A percentile compares a stretch with the other conserved stretches of the same genome.
Conservation (phyloP, 2,797 vertebrate species). For the Takifugu rubripes region DNA sequence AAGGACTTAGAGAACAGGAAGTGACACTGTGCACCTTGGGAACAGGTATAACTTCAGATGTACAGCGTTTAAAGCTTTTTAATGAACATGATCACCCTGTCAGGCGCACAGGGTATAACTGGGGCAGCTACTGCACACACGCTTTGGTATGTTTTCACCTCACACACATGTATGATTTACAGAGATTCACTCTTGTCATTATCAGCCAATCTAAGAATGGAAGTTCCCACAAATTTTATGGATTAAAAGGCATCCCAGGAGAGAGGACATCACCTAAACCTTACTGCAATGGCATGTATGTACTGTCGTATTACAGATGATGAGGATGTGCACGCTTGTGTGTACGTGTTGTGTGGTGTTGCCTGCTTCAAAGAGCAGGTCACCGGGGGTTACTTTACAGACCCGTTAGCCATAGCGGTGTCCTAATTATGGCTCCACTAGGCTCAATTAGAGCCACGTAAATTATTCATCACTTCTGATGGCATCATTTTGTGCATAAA, state of each 20-base stretch:
- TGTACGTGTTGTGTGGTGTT: slow-evolving; percentile 1
- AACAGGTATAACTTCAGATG: too few species aligned
- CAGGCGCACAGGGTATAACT: too few species aligned
- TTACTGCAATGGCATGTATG: background rate
- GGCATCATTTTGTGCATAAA: slow-evolving; percentile 5
- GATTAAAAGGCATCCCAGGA: too few species aligned
- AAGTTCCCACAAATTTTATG: background rate
- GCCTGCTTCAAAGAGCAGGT: slow-evolving; percentile 18
- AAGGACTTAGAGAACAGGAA: too few species aligned
- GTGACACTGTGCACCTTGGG: too few species aligned
- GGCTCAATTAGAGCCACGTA: slow-evolving; percentile 9
- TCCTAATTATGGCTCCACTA: slow-evolving; percentile 20
- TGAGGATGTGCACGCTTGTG: background rate
- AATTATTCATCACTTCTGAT: slow-evolving; percentile 17
- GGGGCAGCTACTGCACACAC: too few species aligned
- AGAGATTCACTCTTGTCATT: too few species aligned
- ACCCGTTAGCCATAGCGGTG: slow-evolving; percentile 6
- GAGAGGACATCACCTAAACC: background rate
- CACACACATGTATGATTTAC: too few species aligned
- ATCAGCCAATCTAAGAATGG: too few species aligned
- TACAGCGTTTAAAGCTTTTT: too few species aligned
- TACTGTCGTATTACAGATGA: background rate
- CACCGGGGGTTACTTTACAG: slow-evolving; percentile 23
- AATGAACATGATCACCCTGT: too few species aligned
- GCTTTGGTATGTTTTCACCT: too few species aligned